Conservation (phyloP, 2,888 invertebrate species). For the Platypus cylindrus region DNA sequence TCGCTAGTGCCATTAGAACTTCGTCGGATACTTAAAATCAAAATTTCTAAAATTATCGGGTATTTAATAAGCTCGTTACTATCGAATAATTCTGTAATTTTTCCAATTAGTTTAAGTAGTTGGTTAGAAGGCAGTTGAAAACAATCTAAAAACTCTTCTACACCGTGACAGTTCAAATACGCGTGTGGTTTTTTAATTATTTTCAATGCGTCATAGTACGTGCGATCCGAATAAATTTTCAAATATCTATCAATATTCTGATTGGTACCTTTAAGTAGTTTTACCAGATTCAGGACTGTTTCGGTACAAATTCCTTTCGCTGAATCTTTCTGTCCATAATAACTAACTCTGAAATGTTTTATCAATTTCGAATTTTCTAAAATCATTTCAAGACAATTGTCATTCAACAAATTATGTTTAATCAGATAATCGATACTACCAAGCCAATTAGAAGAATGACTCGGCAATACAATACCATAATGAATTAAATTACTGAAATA, state of each 20-base stretch:
- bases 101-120: conserved; percentile 29
- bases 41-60: conserved; percentile 13
- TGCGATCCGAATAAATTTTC: conserved; percentile 39
- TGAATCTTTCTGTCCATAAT: conserved; percentile 20
- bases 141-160: conserved; percentile 35
- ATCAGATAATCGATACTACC: conserved; percentile 18
- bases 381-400: conserved; percentile 27
- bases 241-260: conserved; percentile 26
- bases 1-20: no score
- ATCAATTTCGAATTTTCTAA: conserved; percentile 35
- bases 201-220: no score
- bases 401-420: conserved; percentile 13
- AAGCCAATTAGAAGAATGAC: conserved; percentile 18
- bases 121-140: conserved; percentile 32
- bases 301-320: conserved; percentile 25
- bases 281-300: conserved; percentile 21
- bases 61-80: conserved; percentile 2
- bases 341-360: conserved; percentile 30
- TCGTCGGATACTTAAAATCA: conserved; percentile 19
- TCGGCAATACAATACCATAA: conserved; percentile 9
- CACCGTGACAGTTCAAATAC: conserved; percentile 25
- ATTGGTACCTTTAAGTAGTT: conserved; percentile 10
- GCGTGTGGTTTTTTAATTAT: conserved; percentile 37
- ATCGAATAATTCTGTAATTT: background rate
- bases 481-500: conserved; percentile 22